Percentiles rank a stretch among this genome's conserved stretches.
phyloP scores from a whole-genome alignment of 2,797 vertebrate genomes.

The Cygnus olor region DNA sequence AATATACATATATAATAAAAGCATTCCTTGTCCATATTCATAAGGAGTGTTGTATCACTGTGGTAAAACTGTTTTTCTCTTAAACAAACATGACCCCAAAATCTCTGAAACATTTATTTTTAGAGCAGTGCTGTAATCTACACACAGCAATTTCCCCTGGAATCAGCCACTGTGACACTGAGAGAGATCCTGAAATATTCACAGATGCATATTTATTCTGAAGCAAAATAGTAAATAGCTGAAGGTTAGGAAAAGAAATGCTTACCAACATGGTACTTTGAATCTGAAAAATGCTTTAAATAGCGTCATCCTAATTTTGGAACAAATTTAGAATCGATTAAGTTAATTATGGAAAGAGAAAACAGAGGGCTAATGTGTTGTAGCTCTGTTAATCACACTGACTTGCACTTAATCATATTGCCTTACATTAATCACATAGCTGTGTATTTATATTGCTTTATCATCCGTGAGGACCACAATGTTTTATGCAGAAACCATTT shows the following conservation, averaged over 20 bases:
- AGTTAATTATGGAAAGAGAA: conserved; percentile 45
- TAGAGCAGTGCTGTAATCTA: conserved; percentile 11
- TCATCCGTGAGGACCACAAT: not conserved
- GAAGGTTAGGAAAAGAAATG: not conserved
- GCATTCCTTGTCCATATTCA: not conserved
- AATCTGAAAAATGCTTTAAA: conserved; percentile 15
- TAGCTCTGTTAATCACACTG: not conserved
- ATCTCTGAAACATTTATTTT: conserved; percentile 18
- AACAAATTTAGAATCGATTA: conserved; percentile 33
- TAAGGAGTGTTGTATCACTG: not conserved
- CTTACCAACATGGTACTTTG: not conserved
- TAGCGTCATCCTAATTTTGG: conserved; percentile 4
- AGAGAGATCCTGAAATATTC: not conserved
- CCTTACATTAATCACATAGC: not conserved
- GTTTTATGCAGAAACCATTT: not conserved
- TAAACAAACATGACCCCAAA: not conserved
- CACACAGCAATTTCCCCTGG: not conserved
- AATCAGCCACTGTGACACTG: not conserved
- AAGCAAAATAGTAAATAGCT: not conserved
- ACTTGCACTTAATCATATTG: not conserved
- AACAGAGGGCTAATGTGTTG: not conserved
- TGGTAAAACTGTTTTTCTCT: not conserved
- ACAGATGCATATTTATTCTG: not conserved
- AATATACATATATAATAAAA: not conserved
- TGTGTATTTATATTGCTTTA: not conserved